Base-by-base conservation (phyloP, 2,888 invertebrate species). In the Clusia tigrina region DNA sequence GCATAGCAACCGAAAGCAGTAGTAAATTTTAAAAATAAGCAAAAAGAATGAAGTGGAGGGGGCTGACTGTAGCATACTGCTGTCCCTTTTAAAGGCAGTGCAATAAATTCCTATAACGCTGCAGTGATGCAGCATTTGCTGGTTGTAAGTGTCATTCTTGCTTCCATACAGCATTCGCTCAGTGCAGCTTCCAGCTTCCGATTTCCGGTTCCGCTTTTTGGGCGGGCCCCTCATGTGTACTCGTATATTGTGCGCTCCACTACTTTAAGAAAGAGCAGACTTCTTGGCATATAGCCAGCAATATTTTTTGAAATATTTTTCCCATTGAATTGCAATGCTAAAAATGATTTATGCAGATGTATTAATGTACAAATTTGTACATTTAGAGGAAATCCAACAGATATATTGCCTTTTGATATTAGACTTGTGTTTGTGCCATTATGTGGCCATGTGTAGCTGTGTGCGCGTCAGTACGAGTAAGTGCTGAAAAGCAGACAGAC, bases 341-440 rank as follows among this genome's bases (percentile, higher is more conserved):
- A 68, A 75, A 74, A 78, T 80, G 80, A 80, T 78, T 80, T 79
- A 79, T 79, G 71, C 67, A 68, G 68, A 70, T 70, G 73, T 74
- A 80, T 78, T 78, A 78, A 72, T 73, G 74, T 69, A 65, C 73
- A 75, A 74, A 74, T 77, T 71, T 76, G 69, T 72, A 70, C 71
- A 70, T 63, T 71, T 64, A 62, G 60, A 67, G 65, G 65, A 64
- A 68, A 64, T 57, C 48, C n/a, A 24, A 22, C 60, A 68, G 70
- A 76, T 70, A 65, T 67, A 73, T 68, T 52, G 60, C 62, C 62
- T 63, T 68, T 64, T 66, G 65, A 67, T 65, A 54, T 63, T 20
- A 22, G n/a, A 3, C 3, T 17, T 37, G 26, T 25, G 24, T 54
- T 17, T 17, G 2, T 46, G 26, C 26, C 6, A 9, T n/a, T 23